Conservation (phyloP, 2,888 invertebrate genomes). For the Nowickia ferox region DNA sequence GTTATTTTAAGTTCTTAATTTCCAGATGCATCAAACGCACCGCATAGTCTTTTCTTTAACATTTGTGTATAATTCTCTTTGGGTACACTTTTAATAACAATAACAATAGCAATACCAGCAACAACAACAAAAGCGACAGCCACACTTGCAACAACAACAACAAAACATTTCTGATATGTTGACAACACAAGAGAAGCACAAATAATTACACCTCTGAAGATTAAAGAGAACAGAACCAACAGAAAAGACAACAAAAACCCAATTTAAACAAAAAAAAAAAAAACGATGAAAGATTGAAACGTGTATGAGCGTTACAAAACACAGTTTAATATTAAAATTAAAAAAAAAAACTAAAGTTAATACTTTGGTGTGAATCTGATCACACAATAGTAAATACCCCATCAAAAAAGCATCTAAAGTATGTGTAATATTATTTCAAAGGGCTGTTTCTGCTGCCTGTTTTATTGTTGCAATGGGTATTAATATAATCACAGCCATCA, state of each 20-base stretch:
- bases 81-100: constrained; percentile 68
- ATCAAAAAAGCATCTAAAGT: constrained; percentile 21
- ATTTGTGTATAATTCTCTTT: constrained; percentile 65
- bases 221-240: constrained; percentile 79
- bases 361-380: constrained; percentile 64
- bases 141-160: constrained; percentile 74
- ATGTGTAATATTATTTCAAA: constrained; percentile 20
- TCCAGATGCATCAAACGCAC: constrained; percentile 70
- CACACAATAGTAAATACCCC: constrained; percentile 50
- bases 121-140: background rate
- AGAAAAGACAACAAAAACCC: constrained; percentile 76
- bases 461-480: constrained; percentile 25
- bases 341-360: constrained; percentile 35
- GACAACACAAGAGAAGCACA: constrained; percentile 82
- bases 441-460: constrained; percentile 19
- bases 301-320: constrained; percentile 3
- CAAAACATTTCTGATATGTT: constrained; percentile 80
- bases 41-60: constrained; percentile 48
- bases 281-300: constrained; percentile 10
- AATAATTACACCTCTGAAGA: constrained; percentile 80
- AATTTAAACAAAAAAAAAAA: constrained; percentile 11
- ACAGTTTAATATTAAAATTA: constrained; percentile 25
- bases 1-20: constrained; percentile 36
- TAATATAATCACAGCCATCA: constrained; percentile 30
- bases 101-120: constrained; percentile 34